These are phyloP conservation scores for Popillia japonica DNA, from an alignment of 1,140 invertebrate species.

Conservation along the genomic window DNA sequence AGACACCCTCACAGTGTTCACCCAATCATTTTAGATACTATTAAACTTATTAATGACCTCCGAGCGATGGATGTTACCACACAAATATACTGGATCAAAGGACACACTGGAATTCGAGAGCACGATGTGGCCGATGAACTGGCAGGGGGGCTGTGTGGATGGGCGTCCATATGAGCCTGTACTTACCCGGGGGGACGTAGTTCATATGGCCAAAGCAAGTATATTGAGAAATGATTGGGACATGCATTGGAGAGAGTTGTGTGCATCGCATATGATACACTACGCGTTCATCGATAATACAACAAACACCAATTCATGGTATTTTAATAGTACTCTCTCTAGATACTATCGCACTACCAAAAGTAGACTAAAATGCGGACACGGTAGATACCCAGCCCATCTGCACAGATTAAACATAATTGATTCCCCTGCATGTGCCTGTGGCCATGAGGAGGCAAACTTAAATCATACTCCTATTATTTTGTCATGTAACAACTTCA, in stretches of 20 bases:
- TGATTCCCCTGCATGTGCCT: no score
- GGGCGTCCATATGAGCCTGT: background rate
- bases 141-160: no score
- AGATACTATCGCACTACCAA: background rate
- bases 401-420: no score
- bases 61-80: no score
- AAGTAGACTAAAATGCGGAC: background rate
- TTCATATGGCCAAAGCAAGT: background rate
- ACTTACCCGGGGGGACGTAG: background rate
- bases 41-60: no score
- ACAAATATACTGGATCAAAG: no score
- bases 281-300: background rate
- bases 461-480: no score
- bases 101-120: no score
- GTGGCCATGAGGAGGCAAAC: no score
- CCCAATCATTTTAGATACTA: no score
- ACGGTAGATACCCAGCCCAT: background rate
- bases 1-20: background rate
- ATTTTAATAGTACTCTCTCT: background rate
- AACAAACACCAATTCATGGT: background rate
- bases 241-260: background rate
- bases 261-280: background rate
- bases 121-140: no score
- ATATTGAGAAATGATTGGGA: background rate
- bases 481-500: background rate